Percentiles rank a stretch among this genome's conserved stretches.
Conservation (phyloP, 2,797 vertebrate species). For the Fundulus diaphanus region DNA sequence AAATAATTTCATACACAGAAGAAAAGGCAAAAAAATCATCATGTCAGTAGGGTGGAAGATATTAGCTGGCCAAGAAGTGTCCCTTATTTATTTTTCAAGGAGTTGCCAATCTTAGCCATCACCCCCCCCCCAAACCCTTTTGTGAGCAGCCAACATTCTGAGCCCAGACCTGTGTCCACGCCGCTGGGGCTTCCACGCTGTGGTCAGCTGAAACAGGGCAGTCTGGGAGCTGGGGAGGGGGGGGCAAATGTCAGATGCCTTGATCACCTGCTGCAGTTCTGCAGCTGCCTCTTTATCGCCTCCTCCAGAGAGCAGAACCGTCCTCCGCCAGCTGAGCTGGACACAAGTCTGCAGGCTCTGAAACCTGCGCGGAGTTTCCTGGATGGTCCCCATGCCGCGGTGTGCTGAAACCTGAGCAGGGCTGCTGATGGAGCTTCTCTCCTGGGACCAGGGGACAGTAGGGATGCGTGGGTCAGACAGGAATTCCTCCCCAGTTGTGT, state of each 20-base stretch:
- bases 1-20: no score
- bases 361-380: neutral
- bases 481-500: constrained; percentile 9
- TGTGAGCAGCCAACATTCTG: neutral
- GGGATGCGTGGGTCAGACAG: constrained; percentile 10
- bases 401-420: neutral
- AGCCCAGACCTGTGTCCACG: constrained; percentile 1
- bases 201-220: constrained; percentile 74
- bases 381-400: neutral
- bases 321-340: constrained; percentile 29
- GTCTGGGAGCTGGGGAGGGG: constrained; percentile 40
- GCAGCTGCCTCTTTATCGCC: constrained; percentile 33
- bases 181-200: constrained; percentile 28
- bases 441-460: constrained; percentile 3
- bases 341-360: neutral
- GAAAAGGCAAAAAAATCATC: no score
- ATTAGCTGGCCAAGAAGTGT: no score
- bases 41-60: no score
- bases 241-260: constrained; percentile 65
- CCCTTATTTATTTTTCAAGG: no score
- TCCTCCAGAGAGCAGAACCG: constrained; percentile 16
- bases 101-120: no score
- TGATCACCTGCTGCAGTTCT: constrained; percentile 66
- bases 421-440: constrained; percentile 2
- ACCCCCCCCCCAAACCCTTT: no score